Base-by-base conservation (phyloP, 2,113 vertebrate genomes). In the Mionectes macconnelli region DNA sequence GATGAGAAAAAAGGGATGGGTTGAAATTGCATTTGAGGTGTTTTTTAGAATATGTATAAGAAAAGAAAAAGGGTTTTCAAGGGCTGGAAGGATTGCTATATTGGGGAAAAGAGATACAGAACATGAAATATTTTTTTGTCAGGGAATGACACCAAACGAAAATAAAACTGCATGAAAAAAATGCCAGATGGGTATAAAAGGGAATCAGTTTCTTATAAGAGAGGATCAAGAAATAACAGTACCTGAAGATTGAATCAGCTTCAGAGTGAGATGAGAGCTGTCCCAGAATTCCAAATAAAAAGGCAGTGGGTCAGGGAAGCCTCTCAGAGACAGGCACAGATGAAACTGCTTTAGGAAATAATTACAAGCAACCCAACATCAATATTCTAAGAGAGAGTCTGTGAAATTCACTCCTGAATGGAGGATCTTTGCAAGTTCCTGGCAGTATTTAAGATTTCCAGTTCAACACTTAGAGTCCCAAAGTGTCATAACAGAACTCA, bases 191-290 rank as follows among this genome's bases (percentile, higher is more conserved):
- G 76, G 42, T 93, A 95, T 94, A 85, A 95, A 93, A 94, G 79
- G 73, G 93, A 95, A 94, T 96, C 88, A 84, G 69, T 93, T 96
- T 95, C 92, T 94, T 93, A 95, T 95, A 92, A 96, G 90, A 79
- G 62, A 93, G 94, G 96, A 96, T 96, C 94, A 97, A 94, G 76
- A 87, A 88, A 96, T 87, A 97, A 90, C 49, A 86, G 83, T 37
- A 84, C 31, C 83, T 93, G 92, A 93, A 95, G 94, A 96, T 80
- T 97, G 96, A 90, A 94, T 92, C 8, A 57, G 96, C 88, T 96
- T 93, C 96, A 77, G 70, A 84, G 76, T 39, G 76, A 96, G 92
- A 80, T 84, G 83, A 92, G 93, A 90, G 86, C 88, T 75, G 80
- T 76, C 88, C 76, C 69, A 86, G 80, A 90, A 90, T 96, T 86